Percentiles rank a stretch among this genome's conserved stretches.
Evolutionary conservation across 2,888 invertebrate species (phyloP).

Genomic region (Elegia similella): DNA sequence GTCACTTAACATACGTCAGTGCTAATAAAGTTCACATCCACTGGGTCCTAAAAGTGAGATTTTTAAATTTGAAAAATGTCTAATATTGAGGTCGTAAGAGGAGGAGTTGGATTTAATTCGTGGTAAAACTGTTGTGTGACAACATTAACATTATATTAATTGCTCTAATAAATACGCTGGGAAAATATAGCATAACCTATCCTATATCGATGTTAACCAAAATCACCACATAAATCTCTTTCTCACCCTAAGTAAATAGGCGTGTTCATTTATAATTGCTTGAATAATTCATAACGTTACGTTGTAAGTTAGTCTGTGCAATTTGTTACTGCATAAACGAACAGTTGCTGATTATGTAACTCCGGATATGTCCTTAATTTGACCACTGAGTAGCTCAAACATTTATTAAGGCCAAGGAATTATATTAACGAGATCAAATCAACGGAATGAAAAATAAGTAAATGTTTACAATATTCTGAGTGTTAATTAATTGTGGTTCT

Average conservation of each 20-base stretch:
- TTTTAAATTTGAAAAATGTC: no score
- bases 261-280: neutral
- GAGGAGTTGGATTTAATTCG: no score
- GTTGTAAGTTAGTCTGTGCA: constrained; percentile 4
- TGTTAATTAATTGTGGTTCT: neutral
- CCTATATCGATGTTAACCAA: no score
- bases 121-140: no score
- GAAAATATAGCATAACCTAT: no score
- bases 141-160: no score
- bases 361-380: constrained; percentile 11
- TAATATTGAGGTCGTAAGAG: no score
- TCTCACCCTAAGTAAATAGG: neutral
- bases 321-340: constrained; percentile 10
- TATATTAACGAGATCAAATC: neutral
- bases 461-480: neutral
- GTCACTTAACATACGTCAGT: no score
- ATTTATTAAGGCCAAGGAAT: constrained; percentile 1
- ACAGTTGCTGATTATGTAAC: neutral
- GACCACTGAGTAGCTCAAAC: neutral
- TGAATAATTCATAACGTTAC: constrained; percentile 2
- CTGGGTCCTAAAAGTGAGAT: no score
- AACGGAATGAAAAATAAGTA: no score
- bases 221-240: neutral
- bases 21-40: no score
- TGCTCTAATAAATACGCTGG: no score